Percentiles rank a stretch among this genome's conserved stretches.
Evolutionary conservation across 1,140 invertebrate genomes (phyloP).

Genomic region (Scaptodrosophila lebanonensis): DNA sequence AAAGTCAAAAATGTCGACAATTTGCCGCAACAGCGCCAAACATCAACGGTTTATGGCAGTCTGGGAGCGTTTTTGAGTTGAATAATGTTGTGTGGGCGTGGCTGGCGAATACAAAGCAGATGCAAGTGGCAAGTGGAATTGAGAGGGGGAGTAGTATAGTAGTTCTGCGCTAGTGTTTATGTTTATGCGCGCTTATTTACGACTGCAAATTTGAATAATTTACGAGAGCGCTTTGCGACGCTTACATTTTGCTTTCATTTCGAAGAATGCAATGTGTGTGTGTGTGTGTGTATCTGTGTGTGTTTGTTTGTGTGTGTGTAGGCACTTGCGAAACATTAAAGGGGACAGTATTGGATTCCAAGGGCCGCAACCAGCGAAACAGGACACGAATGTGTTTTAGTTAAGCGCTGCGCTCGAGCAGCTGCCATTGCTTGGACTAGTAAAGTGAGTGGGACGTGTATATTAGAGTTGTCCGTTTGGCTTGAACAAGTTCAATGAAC

Average conservation of each 20-base stretch:
- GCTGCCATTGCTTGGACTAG: too few species aligned
- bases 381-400: background rate
- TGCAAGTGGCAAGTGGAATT: background rate
- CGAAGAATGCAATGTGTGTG: background rate
- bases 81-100: background rate
- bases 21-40: too few species aligned
- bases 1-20: too few species aligned
- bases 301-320: background rate
- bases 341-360: background rate
- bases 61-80: background rate
- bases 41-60: background rate
- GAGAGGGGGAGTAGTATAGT: background rate
- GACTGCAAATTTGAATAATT: constrained; percentile 1
- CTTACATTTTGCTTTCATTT: background rate
- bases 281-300: too few species aligned
- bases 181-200: background rate
- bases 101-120: background rate
- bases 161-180: too few species aligned
- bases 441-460: too few species aligned
- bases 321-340: background rate
- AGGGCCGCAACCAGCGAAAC: background rate
- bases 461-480: too few species aligned
- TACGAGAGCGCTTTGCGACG: background rate
- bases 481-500: too few species aligned
- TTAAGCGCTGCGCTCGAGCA: too few species aligned